These are phyloP conservation scores for Temnothorax rugatulus DNA, from an alignment of 2,888 invertebrate species.

Conservation along the genomic window DNA sequence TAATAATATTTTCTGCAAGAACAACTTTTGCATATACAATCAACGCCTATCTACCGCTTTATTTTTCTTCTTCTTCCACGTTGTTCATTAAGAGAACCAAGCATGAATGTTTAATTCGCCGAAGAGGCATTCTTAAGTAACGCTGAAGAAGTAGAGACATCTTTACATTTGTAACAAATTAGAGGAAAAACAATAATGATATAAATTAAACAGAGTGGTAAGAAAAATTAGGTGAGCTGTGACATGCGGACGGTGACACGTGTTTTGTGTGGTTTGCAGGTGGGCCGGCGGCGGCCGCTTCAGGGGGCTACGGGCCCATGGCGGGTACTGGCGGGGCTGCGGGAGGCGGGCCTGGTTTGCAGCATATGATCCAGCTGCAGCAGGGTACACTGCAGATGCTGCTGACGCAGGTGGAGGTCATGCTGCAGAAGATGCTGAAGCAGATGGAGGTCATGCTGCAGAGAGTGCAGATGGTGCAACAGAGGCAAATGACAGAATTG, in stretches of 20 bases:
- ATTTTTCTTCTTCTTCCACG: conserved; percentile 1
- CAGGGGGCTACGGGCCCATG: conserved; percentile 86
- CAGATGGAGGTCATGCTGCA: no score
- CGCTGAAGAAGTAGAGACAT: conserved; percentile 47
- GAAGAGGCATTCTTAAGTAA: conserved; percentile 44
- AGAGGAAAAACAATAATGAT: conserved; percentile 43
- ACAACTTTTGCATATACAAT: conserved; percentile 14
- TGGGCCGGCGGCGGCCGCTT: conserved; percentile 86
- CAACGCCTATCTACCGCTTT: conserved; percentile 18
- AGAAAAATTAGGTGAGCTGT: conserved; percentile 74
- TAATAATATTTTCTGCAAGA: conserved; percentile 14
- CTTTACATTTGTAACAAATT: conserved; percentile 47
- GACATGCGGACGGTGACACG: conserved; percentile 84
- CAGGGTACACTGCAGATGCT: no score
- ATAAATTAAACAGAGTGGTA: conserved; percentile 71
- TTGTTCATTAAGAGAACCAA: conserved; percentile 62
- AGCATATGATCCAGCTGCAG: no score
- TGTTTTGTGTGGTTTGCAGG: conserved; percentile 82
- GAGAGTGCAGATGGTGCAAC: no score
- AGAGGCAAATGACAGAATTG: no score
- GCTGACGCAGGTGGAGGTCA: no score
- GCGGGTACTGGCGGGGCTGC: conserved; percentile 92
- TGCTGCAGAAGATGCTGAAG: no score
- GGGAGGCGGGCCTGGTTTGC: conserved; percentile 92
- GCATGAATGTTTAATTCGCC: conserved; percentile 60